Conservation (phyloP, 2,113 vertebrate genomes). For the Tangachromis dhanisi region DNA sequence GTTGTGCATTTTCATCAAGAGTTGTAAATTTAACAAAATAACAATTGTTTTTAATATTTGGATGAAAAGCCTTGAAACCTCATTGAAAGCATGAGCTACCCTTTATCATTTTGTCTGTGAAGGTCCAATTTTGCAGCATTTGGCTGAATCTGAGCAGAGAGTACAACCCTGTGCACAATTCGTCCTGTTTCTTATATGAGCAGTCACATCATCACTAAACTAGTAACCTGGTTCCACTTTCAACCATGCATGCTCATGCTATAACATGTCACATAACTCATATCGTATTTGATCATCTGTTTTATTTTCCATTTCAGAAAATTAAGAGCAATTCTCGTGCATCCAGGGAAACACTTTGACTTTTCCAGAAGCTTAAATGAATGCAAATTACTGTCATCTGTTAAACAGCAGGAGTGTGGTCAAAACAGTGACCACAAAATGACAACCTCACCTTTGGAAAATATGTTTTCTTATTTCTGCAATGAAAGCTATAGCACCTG, state of each 20-base stretch:
- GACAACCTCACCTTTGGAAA: not conserved
- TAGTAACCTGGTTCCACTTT: not conserved
- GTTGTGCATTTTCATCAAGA: not conserved
- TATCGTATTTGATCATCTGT: not conserved
- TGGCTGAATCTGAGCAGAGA: not conserved
- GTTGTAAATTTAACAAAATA: not conserved
- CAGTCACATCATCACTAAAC: not conserved
- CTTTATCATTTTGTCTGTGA: not conserved
- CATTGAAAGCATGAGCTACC: not conserved
- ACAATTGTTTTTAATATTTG: not conserved
- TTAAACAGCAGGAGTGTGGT: not conserved
- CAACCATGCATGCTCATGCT: not conserved
- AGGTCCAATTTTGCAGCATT: not conserved
- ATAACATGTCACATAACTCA: not conserved
- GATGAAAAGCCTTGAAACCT: not conserved
- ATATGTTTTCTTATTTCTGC: not conserved
- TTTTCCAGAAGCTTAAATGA: not conserved
- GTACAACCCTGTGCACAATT: not conserved
- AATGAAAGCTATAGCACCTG: not conserved
- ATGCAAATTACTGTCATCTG: not conserved
- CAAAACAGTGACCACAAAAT: not conserved
- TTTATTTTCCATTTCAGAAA: not conserved
- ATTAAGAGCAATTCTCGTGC: not conserved
- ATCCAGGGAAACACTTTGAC: not conserved
- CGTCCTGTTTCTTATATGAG: accelerated